These are phyloP conservation scores for Lacerta viridis DNA, from an alignment of 2,797 vertebrate species.

Conservation along the genomic window DNA sequence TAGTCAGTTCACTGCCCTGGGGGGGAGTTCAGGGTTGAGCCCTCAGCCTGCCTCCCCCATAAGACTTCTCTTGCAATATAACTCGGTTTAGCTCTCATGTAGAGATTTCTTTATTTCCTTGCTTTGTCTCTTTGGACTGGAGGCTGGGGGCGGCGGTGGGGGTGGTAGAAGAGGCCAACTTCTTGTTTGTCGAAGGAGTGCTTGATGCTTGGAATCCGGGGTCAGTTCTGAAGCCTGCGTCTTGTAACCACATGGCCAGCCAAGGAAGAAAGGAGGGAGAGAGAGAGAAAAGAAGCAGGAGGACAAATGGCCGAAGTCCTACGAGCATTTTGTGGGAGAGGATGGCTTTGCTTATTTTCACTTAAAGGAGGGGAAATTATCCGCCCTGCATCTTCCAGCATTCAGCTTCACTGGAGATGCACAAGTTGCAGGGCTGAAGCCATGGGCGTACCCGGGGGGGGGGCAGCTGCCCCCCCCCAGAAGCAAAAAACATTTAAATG, in stretches of 20 bases:
- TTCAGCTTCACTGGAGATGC: too few species aligned
- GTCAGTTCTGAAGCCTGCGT: neutral
- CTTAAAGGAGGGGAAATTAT: neutral
- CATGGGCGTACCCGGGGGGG: too few species aligned
- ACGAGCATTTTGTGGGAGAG: neutral
- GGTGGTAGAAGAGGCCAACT: neutral
- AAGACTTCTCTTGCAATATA: neutral
- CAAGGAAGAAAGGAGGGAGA: neutral
- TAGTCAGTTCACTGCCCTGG: neutral
- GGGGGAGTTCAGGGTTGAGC: neutral
- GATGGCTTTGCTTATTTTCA: neutral
- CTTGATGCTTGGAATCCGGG: neutral
- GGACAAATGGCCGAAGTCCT: neutral
- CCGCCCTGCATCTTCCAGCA: too few species aligned
- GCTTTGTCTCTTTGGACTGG: neutral
- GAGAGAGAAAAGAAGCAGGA: neutral
- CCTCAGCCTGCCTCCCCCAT: neutral
- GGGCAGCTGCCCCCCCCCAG: too few species aligned
- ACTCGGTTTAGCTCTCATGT: neutral
- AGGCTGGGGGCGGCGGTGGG: neutral
- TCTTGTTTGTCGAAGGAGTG: neutral
- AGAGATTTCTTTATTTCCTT: neutral
- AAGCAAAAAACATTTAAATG: too few species aligned
- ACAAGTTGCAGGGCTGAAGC: too few species aligned
- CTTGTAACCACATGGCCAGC: too few species aligned